Conservation (phyloP, 2,888 invertebrate species). For the Phortica magna region DNA sequence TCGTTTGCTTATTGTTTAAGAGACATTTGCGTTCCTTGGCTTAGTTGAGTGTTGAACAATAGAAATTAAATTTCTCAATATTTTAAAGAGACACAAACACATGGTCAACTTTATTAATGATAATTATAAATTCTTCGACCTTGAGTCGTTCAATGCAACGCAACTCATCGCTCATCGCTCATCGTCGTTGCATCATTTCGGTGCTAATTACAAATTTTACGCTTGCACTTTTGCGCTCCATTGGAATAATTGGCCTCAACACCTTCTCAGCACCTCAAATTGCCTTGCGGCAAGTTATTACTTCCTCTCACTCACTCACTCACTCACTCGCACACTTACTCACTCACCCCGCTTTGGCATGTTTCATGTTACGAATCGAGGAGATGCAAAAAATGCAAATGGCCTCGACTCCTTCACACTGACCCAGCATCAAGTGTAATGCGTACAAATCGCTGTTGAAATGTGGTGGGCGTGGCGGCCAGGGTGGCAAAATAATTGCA, state of each 20-base stretch:
- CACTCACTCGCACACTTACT: not conserved
- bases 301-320: not conserved
- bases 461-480: not conserved
- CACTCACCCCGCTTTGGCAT: not conserved
- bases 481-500: constrained; percentile 29
- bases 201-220: constrained; percentile 33
- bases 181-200: not conserved
- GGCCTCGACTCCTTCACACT: constrained; percentile 13
- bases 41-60: too few relatives aligned
- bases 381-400: constrained; percentile 29
- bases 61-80: too few relatives aligned
- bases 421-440: constrained; percentile 1
- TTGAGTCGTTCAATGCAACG: not conserved
- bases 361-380: constrained; percentile 23
- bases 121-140: too few relatives aligned
- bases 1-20: too few relatives aligned
- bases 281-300: not conserved
- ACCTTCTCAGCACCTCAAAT: not conserved
- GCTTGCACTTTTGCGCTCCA: constrained; percentile 15
- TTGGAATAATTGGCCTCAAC: not conserved
- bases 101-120: too few relatives aligned
- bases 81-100: too few relatives aligned
- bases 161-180: not conserved
- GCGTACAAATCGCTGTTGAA: not conserved
- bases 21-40: too few relatives aligned